Evolutionary conservation across 2,113 vertebrate genomes (phyloP), one percentile per base, ranked within the genome.

Genomic region (Protobothrops flavoviridis): DNA sequence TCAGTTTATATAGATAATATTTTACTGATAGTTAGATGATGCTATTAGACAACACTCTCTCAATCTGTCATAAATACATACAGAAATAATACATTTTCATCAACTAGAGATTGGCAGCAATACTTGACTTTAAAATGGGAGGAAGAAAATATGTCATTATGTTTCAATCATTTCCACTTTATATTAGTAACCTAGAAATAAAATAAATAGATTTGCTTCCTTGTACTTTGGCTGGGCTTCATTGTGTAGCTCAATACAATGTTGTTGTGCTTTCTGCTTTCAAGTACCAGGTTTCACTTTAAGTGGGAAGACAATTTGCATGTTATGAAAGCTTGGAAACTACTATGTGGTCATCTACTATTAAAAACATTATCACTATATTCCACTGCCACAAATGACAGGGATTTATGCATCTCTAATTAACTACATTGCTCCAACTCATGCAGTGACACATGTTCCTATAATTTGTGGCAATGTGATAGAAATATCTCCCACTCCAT

Each of bases 1-100:
- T 85, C 92, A 90, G 33, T 48, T 26, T 33, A 15, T n/a, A 53
- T 81, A 81, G 69, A 81, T 81, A 81, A 56, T 81, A 10, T 56
- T 23, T 43, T 69, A 33, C 81, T 93, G 93, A 55, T 13, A 81
- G 39, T 29, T 89, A 74, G 12, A 23, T 23, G 87, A 85, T 87
- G 85, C 61, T 3, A 89, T 1, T 55, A 94, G 74, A 93, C 89
- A 94, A 95, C 23, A 85, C 12, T 15, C 26, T 85, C 94, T 53
- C 0, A 69, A 50, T 45, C 2, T 1, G 2, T 39, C 92, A 74
- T 85, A 94, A 33, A 57, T 4, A 3, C 43, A 93, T 90, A 91
- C 0, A 21, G 5, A 85, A 33, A 3, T 88, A 43, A 52, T n/a
- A 10, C 0, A 90, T 87, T 87, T 87, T 29, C 85, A 87, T 26